Conservation (phyloP, 2,113 vertebrate genomes). For the Pollachius pollachius region DNA sequence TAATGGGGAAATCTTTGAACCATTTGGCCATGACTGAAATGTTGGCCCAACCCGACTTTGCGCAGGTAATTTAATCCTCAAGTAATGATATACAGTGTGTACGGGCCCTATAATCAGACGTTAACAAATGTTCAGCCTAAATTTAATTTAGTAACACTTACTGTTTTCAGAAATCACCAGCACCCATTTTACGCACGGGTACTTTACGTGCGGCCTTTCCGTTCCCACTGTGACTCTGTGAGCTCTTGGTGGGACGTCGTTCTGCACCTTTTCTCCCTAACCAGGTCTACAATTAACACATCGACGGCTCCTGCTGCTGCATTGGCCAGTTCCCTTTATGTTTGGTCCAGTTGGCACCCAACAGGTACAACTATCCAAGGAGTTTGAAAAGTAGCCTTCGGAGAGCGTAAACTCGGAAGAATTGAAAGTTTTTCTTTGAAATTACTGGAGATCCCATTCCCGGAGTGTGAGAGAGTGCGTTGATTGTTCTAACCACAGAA, state of each 20-base stretch:
- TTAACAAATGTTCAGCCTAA: not conserved
- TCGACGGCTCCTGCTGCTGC: slow-evolving; percentile 30
- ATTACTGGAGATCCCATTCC: slow-evolving; percentile 77
- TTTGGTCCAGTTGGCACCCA: slow-evolving; percentile 21
- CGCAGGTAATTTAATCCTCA: not conserved
- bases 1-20: slow-evolving; percentile 93
- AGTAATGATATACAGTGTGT: too few relatives aligned
- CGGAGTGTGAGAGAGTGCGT: slow-evolving; percentile 66
- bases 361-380: slow-evolving; percentile 70
- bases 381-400: slow-evolving; percentile 76
- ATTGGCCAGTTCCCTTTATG: slow-evolving; percentile 24
- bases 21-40: slow-evolving; percentile 85
- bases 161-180: not conserved
- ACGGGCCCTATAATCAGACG: too few relatives aligned
- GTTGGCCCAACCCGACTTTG: not conserved
- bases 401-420: slow-evolving; percentile 75
- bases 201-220: slow-evolving; percentile 30
- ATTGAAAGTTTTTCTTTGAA: slow-evolving; percentile 76
- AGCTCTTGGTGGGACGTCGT: not conserved
- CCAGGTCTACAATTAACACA: slow-evolving; percentile 1
- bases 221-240: not conserved
- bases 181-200: slow-evolving; percentile 50
- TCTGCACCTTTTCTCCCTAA: not conserved
- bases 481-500: slow-evolving; percentile 33
- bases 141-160: not conserved